Base-by-base conservation (phyloP, 2,797 vertebrate species). In the Sebastolobus altivelis region DNA sequence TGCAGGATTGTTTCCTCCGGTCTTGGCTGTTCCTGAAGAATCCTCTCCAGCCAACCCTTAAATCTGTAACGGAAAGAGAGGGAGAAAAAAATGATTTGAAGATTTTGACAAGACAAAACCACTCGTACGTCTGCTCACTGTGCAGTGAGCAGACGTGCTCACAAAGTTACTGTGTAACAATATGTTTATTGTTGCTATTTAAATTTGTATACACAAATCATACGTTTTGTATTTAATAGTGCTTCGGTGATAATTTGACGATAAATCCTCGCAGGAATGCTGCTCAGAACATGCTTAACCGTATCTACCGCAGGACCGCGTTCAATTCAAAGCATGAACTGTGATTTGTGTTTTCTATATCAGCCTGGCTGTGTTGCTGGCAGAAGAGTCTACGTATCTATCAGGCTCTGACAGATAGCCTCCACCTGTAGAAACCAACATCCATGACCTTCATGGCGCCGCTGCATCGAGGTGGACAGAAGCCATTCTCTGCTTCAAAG, bases 401-500 rank as follows among this genome's bases (percentile, higher is more conserved):
- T 93, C 92, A 74, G 81, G 3, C 37, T 18, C 78, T 88, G 88
- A 89, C 83, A 84, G 87, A 90, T 77, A 86, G 81, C 81, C 81
- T 81, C 8, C n/a, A 78, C 82, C 81, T 49, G 46, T 72, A 84
- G 80, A 90, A 91, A 80, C 73, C 79, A 40, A 70, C 84, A 84
- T 84, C 81, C 89, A 75, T 84, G 90, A 94, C 91, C 91, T 91
- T 79, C 79, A 25, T 54, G 81, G 63, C 65, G 79, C 83, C 70
- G 79, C 82, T 65, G 87, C 87, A 74, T 90, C 81, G 74, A 67
- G 69, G 81, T 87, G 89, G 89, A 89, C 90, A 89, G 88, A 90
- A 91, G 88, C 86, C 91, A 94, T 94, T 94, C 93, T 90, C 91
- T 92, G 91, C 90, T 93, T 94, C 93, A 92, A 85, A 92, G 91